Conservation (phyloP, 2,797 vertebrate genomes). For the Cichlasoma orientale region DNA sequence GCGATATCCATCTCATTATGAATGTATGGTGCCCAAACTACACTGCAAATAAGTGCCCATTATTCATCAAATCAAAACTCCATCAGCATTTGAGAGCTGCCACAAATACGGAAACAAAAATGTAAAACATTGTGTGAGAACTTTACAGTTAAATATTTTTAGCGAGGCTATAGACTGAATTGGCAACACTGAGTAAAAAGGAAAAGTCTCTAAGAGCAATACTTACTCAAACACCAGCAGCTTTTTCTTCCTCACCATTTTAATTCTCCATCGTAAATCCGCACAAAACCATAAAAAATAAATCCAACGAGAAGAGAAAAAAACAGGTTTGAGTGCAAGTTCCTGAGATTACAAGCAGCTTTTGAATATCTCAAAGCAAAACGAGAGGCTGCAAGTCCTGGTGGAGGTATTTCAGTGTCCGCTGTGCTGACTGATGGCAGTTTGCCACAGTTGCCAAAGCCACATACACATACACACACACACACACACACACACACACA, state of each 20-base stretch:
- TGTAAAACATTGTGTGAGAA: not conserved
- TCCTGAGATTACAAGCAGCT: constrained; percentile 14
- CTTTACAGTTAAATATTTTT: not conserved
- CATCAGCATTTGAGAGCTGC: not conserved
- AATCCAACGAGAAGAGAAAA: constrained; percentile 19
- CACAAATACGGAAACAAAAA: not conserved
- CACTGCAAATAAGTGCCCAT: constrained; percentile 42
- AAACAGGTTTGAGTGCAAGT: constrained; percentile 2
- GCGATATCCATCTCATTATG: constrained; percentile 61
- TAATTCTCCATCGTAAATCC: constrained; percentile 77
- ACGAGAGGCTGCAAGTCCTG: constrained; percentile 45
- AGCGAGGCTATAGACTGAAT: not conserved
- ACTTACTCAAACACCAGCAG: constrained; percentile 78
- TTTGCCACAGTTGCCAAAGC: constrained; percentile 44
- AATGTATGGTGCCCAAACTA: constrained; percentile 57
- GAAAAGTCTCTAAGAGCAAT: not conserved
- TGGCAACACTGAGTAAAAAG: not conserved
- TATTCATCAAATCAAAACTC: constrained; percentile 43
- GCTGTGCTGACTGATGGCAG: constrained; percentile 52
- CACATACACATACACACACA: constrained; percentile 10
- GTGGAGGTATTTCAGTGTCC: constrained; percentile 57
- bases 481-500: constrained; percentile 1
- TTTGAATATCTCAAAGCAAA: constrained; percentile 41
- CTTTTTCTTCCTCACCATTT: constrained; percentile 79
- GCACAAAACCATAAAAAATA: constrained; percentile 35